Conservation (phyloP, 2,113 vertebrate genomes). For the Campylorhamphus procurvoides region DNA sequence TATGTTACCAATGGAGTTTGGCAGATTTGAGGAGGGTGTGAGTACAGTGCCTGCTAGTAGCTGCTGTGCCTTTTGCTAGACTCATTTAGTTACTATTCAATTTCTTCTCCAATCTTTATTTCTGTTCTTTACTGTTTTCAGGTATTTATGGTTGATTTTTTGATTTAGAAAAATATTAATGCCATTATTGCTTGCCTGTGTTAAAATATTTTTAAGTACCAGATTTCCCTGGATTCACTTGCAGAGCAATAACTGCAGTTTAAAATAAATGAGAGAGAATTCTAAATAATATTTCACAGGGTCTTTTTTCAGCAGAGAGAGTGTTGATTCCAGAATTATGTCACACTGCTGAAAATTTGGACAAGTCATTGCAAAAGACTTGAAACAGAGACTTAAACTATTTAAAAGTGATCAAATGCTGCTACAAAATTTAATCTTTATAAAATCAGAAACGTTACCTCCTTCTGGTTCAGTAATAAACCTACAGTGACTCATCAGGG, state of each 20-base stretch:
- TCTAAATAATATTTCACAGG: background rate
- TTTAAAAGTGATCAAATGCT: background rate
- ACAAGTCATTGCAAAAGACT: background rate
- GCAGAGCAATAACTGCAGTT: background rate
- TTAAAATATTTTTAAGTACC: background rate
- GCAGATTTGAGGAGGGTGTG: background rate
- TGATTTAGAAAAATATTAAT: background rate
- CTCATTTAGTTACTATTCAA: background rate
- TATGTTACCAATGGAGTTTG: background rate
- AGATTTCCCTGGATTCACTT: background rate
- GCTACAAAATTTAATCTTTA: constrained; percentile 8
- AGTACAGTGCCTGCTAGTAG: background rate
- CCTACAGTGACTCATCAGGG: constrained; percentile 62
- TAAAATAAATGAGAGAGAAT: background rate
- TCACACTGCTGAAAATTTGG: background rate
- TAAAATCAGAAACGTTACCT: constrained; percentile 30
- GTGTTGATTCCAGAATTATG: background rate
- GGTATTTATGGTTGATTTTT: background rate
- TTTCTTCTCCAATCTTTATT: background rate
- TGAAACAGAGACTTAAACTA: background rate
- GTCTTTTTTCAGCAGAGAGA: background rate
- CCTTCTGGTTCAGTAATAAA: constrained; percentile 61
- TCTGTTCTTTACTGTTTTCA: background rate
- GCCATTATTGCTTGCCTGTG: background rate
- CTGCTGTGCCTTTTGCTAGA: background rate